Conservation (phyloP, 2,888 invertebrate genomes). For the Acronicta leporina region DNA sequence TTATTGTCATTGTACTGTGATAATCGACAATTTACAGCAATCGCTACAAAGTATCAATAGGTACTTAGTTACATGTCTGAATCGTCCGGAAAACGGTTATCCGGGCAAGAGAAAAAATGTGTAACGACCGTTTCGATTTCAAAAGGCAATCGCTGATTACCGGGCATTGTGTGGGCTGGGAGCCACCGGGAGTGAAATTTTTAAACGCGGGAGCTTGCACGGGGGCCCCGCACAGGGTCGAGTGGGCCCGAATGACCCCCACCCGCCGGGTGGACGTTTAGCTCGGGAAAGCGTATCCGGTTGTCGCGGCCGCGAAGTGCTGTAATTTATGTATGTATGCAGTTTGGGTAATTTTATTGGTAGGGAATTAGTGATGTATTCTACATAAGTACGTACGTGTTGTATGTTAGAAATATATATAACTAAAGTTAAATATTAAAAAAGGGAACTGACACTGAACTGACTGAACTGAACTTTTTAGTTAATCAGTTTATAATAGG, state of each 20-base stretch:
- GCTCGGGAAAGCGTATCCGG: constrained; percentile 68
- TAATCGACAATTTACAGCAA: constrained; percentile 21
- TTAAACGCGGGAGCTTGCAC: constrained; percentile 81
- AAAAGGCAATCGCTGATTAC: constrained; percentile 88
- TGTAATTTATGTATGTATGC: constrained; percentile 56
- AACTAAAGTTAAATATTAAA: too few species aligned
- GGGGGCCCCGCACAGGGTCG: constrained; percentile 41
- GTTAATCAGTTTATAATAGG: too few species aligned
- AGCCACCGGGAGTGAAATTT: constrained; percentile 86
- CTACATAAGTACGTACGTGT: too few species aligned
- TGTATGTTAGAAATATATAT: too few species aligned
- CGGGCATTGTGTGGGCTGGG: constrained; percentile 77
- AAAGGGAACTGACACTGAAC: too few species aligned
- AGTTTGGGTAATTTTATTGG: constrained; percentile 47
- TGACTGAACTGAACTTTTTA: too few species aligned
- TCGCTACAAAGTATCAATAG: constrained; percentile 33
- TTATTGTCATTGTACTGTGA: too few species aligned
- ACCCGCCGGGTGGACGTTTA: constrained; percentile 58
- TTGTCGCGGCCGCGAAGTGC: constrained; percentile 59
- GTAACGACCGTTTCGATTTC: constrained; percentile 86
- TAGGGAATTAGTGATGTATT: neutral
- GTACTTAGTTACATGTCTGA: constrained; percentile 18
- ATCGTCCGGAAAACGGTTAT: constrained; percentile 48
- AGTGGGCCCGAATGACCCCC: constrained; percentile 45
- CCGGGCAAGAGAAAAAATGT: constrained; percentile 65